Evolutionary conservation across 2,888 invertebrate species (phyloP), one percentile per base, ranked within the genome.

Genomic region (Chaetogeoica ovagalla): DNA sequence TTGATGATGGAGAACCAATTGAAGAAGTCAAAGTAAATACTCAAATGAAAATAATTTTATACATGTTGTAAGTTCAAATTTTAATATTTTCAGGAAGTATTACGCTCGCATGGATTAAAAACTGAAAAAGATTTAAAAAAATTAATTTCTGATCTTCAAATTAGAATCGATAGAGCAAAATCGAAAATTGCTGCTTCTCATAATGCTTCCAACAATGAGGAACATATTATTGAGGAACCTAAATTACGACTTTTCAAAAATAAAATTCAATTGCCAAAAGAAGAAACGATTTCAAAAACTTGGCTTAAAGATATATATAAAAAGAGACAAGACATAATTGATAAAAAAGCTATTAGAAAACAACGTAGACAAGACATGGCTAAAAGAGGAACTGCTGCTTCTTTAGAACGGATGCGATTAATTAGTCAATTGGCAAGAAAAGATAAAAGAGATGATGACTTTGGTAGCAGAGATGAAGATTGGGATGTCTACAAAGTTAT

Each of bases 401-500:
- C 96, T 3, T 96, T 96, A 84, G 96, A 97, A 87, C 90, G 97
- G 84, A 97, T 97, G 97, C 90, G 95, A 83, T 93, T 97, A 84
- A 96, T 97, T 83, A 96, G 95, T 70, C 93, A 94, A 84, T 89
- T 97, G 82, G 96, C 97, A 2, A 88, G 90, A 43, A 92, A 92
- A 84, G 92, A 92, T 84, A 92, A 91, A 84, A 90, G 92, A 84
- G 96, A 96, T 85, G 96, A 97, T 86, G 89, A 87, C 74, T 97
- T 97, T 88, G 97, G 97, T 52, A 91, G 93, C 88, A 90, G 95
- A 84, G 97, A 97, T 86, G 95, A 95, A 85, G 97, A 97, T 86
- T 97, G 97, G 97, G 96, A 97, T 87, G 96, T 97, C 1, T 97
- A 97, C 85, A 97, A 97, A 87, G 94, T 91, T 39, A 94, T 97